Percentiles rank a stretch among this genome's conserved stretches.
phyloP scores from a whole-genome alignment of 2,888 invertebrate species.

The Cheilosia soror region DNA sequence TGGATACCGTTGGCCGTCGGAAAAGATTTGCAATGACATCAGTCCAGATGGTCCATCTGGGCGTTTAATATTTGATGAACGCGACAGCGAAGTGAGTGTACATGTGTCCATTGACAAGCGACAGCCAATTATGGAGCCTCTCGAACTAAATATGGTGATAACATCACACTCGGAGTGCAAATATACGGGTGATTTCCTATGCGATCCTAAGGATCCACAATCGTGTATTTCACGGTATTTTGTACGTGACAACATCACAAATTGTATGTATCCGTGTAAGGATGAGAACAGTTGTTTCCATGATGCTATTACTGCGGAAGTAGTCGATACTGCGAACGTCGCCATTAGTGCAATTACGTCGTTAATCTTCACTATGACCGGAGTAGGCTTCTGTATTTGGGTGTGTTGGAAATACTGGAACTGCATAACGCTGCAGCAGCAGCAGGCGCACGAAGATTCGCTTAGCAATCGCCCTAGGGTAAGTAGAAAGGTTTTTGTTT shows the following conservation, averaged over 20 bases:
- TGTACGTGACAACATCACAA: conserved; percentile 81
- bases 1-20: conserved; percentile 81
- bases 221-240: conserved; percentile 82
- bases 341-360: conserved; percentile 82
- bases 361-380: conserved; percentile 82
- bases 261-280: conserved; percentile 81
- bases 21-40: conserved; percentile 80
- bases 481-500: conserved; percentile 11
- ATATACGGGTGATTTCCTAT: conserved; percentile 79
- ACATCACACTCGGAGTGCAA: conserved; percentile 81
- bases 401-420: conserved; percentile 83
- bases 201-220: conserved; percentile 79
- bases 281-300: conserved; percentile 82
- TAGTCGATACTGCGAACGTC: conserved; percentile 81
- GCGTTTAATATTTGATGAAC: conserved; percentile 80
- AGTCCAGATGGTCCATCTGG: conserved; percentile 80
- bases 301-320: conserved; percentile 79
- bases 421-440: conserved; percentile 82
- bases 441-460: conserved; percentile 82
- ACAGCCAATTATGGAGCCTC: conserved; percentile 78
- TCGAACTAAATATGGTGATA: conserved; percentile 81
- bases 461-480: conserved; percentile 76
- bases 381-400: conserved; percentile 82
- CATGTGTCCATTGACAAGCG: conserved; percentile 79
- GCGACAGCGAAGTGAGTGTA: conserved; percentile 80